Conservation (phyloP, 2,888 invertebrate species). For the Cancer borealis region DNA sequence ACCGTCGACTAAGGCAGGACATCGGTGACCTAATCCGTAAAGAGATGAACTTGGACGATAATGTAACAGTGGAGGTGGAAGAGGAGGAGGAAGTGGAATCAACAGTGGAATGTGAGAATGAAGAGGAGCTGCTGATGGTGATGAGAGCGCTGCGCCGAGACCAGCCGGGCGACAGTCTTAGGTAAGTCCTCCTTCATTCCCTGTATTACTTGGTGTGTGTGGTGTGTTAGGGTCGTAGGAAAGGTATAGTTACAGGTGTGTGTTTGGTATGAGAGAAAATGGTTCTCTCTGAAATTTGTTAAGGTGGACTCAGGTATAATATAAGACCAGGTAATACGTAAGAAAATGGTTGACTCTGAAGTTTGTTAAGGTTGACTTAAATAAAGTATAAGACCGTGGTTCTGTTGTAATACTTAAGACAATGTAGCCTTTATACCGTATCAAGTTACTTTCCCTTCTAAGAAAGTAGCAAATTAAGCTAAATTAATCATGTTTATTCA, state of each 20-base stretch:
- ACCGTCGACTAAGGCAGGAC: constrained; percentile 70
- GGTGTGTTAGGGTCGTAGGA: background rate
- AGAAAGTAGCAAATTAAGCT: background rate
- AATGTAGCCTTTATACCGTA: background rate
- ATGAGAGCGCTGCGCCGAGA: constrained; percentile 69
- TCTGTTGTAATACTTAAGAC: background rate
- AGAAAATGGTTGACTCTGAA: background rate
- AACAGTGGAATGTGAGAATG: constrained; percentile 75
- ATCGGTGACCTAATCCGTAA: constrained; percentile 71
- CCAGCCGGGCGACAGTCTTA: constrained; percentile 63
- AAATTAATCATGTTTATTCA: too few species aligned
- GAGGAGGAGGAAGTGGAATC: constrained; percentile 77
- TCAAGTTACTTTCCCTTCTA: background rate
- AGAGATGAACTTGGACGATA: constrained; percentile 71
- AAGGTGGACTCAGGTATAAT: background rate
- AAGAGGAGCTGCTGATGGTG: constrained; percentile 72
- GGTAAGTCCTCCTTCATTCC: constrained; percentile 47
- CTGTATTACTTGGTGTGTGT: background rate
- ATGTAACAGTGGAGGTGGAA: constrained; percentile 74
- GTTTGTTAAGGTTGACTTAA: background rate
- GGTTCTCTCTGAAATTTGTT: background rate
- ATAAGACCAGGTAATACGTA: background rate
- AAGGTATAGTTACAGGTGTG: background rate
- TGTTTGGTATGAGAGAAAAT: background rate
- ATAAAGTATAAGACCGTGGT: background rate